phyloP scores from a whole-genome alignment of 2,888 invertebrate species.

The Tortricodes alternella region DNA sequence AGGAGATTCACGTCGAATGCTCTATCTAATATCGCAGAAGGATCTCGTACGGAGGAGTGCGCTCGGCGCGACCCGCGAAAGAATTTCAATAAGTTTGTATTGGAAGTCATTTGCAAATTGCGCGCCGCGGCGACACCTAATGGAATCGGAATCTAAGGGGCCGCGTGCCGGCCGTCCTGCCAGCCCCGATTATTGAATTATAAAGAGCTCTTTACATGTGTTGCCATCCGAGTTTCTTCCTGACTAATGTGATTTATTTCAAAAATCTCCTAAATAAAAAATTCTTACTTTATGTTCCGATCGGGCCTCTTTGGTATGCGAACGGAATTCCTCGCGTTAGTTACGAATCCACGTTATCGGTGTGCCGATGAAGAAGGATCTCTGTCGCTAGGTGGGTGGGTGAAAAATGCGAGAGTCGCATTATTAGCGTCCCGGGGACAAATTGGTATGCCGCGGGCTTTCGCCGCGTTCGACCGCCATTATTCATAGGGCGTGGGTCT shows the following conservation, averaged over 20 bases:
- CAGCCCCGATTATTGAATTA: conserved; percentile 66
- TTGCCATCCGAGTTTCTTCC: conserved; percentile 38
- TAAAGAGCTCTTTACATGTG: conserved; percentile 51
- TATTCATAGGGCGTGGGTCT: conserved; percentile 67
- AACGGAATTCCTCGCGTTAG: conserved; percentile 19
- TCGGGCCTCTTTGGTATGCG: conserved; percentile 13
- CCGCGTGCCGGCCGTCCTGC: conserved; percentile 52
- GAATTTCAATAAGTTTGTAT: conserved; percentile 79
- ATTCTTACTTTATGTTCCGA: conserved; percentile 11
- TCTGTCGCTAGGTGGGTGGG: conserved; percentile 54
- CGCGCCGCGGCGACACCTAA: conserved; percentile 76
- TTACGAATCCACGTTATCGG: conserved; percentile 34
- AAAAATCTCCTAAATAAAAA: conserved; percentile 7
- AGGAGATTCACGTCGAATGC: conserved; percentile 7
- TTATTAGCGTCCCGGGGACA: conserved; percentile 73
- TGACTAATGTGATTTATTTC: conserved; percentile 32
- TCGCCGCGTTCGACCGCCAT: conserved; percentile 64
- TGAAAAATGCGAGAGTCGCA: conserved; percentile 72
- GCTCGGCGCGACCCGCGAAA: conserved; percentile 62
- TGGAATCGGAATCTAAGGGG: conserved; percentile 74
- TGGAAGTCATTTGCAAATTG: conserved; percentile 81
- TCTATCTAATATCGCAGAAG: conserved; percentile 56
- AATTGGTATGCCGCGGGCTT: conserved; percentile 75
- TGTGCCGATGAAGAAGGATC: conserved; percentile 59
- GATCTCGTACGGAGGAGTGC: conserved; percentile 45